These are phyloP conservation scores for Nothoprocta perdicaria DNA, from an alignment of 2,113 vertebrate species.

Conservation along the genomic window DNA sequence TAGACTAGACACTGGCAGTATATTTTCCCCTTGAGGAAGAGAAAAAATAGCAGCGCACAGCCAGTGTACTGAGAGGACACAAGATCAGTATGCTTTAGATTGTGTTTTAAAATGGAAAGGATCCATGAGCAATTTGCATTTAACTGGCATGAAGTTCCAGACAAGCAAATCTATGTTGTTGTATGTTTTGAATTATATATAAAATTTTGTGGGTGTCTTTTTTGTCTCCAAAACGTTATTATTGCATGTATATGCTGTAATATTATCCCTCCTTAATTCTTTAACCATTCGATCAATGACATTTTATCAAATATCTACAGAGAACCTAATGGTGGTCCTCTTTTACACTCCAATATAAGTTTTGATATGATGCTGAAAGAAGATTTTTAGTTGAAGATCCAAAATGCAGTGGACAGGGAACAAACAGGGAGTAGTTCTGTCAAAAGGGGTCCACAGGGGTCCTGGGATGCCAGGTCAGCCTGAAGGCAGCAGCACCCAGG, in stretches of 20 bases:
- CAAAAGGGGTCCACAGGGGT: neutral
- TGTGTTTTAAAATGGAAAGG: neutral
- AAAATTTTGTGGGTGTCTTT: neutral
- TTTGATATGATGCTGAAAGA: neutral
- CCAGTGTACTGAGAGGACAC: neutral
- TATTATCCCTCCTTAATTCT: neutral
- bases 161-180: neutral
- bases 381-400: neutral
- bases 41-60: neutral
- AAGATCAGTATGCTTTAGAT: neutral
- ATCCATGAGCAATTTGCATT: neutral
- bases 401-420: neutral
- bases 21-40: neutral
- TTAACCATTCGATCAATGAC: neutral
- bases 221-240: neutral
- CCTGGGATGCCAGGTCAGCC: neutral
- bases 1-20: neutral
- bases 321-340: neutral
- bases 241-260: neutral
- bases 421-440: neutral
- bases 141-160: neutral
- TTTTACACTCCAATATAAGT: neutral
- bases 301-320: neutral
- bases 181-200: neutral
- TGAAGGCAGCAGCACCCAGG: fast-evolving